Conservation (phyloP, 2,888 invertebrate species). For the Galerucella pusilla region DNA sequence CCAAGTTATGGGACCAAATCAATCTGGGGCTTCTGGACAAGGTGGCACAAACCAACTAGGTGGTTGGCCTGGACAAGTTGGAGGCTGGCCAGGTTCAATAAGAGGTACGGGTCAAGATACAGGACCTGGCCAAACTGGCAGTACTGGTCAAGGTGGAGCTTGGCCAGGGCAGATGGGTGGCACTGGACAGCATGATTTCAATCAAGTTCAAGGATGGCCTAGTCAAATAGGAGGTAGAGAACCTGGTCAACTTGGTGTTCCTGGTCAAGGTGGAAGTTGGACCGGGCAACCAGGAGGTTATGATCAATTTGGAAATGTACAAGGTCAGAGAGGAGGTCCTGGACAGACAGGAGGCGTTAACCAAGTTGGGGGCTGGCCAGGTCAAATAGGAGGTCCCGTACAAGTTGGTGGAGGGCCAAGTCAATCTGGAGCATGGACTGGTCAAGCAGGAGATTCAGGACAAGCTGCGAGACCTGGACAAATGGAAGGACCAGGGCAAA, state of each 20-base stretch:
- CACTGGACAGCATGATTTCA: conserved; percentile 3
- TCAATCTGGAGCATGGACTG: conserved; percentile 30
- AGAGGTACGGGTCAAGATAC: conserved; percentile 25
- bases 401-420: conserved; percentile 28
- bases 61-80: conserved; percentile 24
- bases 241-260: conserved; percentile 3
- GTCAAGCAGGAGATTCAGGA: conserved; percentile 27
- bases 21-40: conserved; percentile 36
- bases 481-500: conserved; percentile 30
- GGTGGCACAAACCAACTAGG: conserved; percentile 38
- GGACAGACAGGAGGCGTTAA: conserved; percentile 24
- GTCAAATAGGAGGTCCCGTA: conserved; percentile 29
- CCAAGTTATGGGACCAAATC: conserved; percentile 29
- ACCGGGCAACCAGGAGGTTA: conserved; percentile 31
- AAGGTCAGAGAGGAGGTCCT: conserved; percentile 19
- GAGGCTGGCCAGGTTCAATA: conserved; percentile 3
- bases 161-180: conserved; percentile 19
- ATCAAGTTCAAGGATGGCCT: conserved; percentile 9
- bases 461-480: conserved; percentile 23
- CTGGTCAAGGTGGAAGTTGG: conserved; percentile 22
- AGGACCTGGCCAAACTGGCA: conserved; percentile 35
- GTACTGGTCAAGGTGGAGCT: conserved; percentile 6
- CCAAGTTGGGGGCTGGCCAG: conserved; percentile 19
- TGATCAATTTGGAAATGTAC: conserved; percentile 30
- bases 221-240: conserved; percentile 20